Evolutionary conservation across 2,888 invertebrate genomes (phyloP).

Genomic region (Aporophyla nigra): DNA sequence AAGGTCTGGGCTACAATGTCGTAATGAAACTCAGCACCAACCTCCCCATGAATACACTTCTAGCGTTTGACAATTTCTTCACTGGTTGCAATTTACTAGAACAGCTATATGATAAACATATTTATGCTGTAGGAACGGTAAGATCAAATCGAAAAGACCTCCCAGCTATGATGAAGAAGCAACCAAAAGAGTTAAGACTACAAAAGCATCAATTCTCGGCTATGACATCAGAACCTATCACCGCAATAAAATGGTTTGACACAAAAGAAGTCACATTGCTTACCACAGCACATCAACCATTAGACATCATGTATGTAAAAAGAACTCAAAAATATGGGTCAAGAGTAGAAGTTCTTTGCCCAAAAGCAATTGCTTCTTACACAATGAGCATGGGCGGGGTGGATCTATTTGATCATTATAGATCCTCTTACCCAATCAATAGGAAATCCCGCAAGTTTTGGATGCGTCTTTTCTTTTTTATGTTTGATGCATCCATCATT

Average conservation of each 20-base stretch:
- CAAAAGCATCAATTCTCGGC: slow-evolving; percentile 65
- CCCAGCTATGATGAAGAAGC: slow-evolving; percentile 61
- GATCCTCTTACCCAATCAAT: slow-evolving; percentile 70
- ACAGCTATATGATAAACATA: slow-evolving; percentile 56
- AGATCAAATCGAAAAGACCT: slow-evolving; percentile 63
- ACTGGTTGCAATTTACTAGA: slow-evolving; percentile 56
- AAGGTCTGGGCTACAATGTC: slow-evolving; percentile 33
- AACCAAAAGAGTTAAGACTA: slow-evolving; percentile 29
- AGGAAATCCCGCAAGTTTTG: slow-evolving; percentile 71
- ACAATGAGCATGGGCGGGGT: slow-evolving; percentile 73
- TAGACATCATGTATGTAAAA: slow-evolving; percentile 58
- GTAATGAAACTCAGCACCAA: slow-evolving; percentile 49
- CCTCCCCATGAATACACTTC: slow-evolving; percentile 55
- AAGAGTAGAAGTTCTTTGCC: slow-evolving; percentile 68
- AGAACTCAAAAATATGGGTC: slow-evolving; percentile 73
- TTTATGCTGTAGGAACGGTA: slow-evolving; percentile 66
- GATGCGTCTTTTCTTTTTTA: slow-evolving; percentile 71
- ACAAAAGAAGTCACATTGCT: slow-evolving; percentile 61
- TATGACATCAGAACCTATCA: slow-evolving; percentile 59
- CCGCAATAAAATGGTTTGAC: slow-evolving; percentile 57
- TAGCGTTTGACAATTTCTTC: slow-evolving; percentile 65
- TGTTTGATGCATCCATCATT: slow-evolving; percentile 30
- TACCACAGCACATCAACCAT: slow-evolving; percentile 66
- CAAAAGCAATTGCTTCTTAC: slow-evolving; percentile 70
- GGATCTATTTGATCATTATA: slow-evolving; percentile 72